Evolutionary conservation across 2,797 vertebrate species (phyloP), one percentile per base, ranked within the genome.

Genomic region (Phoebastria nigripes): DNA sequence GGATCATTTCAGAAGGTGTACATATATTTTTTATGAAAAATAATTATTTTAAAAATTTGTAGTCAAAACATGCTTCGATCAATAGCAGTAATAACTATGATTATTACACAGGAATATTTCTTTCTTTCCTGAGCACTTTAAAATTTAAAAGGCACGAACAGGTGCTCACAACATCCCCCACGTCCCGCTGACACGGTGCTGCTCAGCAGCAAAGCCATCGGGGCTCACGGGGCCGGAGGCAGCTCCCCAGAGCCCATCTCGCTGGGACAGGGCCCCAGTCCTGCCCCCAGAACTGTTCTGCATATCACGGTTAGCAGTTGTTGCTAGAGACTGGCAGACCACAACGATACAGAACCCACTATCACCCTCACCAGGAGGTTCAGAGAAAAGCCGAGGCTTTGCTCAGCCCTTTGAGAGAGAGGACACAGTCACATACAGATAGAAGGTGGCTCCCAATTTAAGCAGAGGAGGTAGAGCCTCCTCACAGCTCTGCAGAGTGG

Each of bases 251-350:
- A 67, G 21, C 29, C 39, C 46, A 31, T 10, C 51, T n/a, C 11
- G 0, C 24, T 18, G 51, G 11, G 65, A 63, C 0, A 2, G 13
- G 63, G 11, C 26, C 35, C 35, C 61, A 11, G 49, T 44, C 49
- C 51, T 63, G 44, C 25, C 24, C n/a, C 44, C 26, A 9, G 9
- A 33, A 28, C 29, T 46, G 20, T 10, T 29, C 29, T 11, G 21
- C 6, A 0, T 15, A n/a, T 21, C 51, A 16, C 2, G 0, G n/a
- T 15, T 8, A 25, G 20, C 20, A 54, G 39, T 2, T 42, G 7
- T 42, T 24, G 11, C 44, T 21, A 14, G 37, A 62, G 9, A 20
- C 13, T 4, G 0, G 35, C 5, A 42, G 49, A 51, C 25, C 35
- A 6, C 39, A 29, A 19, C 0, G 2, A 16, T 42, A 24, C 24